A percentile compares a stretch with the other conserved stretches of the same genome.
Conservation (phyloP, 2,797 vertebrate genomes). For the Emydoidea blandingii region DNA sequence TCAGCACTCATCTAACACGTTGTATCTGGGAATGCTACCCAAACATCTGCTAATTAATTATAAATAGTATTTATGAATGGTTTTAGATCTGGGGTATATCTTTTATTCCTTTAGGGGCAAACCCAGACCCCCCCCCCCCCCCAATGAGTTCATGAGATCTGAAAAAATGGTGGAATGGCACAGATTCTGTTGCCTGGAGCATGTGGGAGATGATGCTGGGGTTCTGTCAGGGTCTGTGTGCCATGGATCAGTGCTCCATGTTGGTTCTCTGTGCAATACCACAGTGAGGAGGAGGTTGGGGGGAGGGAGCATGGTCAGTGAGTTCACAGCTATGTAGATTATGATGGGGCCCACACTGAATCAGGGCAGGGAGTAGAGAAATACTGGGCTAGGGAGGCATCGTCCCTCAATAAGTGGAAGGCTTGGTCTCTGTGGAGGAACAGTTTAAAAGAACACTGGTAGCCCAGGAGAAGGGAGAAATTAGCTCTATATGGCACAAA, state of each 20-base stretch:
- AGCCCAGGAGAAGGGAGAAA: no score
- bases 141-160: no score
- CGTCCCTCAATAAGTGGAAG: no score
- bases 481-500: no score
- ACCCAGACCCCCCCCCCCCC: background rate
- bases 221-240: background rate
- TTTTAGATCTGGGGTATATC: background rate
- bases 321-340: accelerated
- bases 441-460: no score
- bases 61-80: background rate
- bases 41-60: background rate
- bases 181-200: background rate
- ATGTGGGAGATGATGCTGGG: background rate
- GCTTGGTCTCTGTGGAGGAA: no score
- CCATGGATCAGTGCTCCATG: background rate
- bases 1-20: background rate
- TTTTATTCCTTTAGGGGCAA: background rate
- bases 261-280: background rate
- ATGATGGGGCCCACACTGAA: no score
- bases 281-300: background rate
- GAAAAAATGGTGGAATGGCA: no score
- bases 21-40: background rate
- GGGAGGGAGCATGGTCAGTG: no score
- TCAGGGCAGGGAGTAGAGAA: no score
- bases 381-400: no score